phyloP scores from a whole-genome alignment of 2,113 vertebrate genomes.

The Crocuta crocuta region DNA sequence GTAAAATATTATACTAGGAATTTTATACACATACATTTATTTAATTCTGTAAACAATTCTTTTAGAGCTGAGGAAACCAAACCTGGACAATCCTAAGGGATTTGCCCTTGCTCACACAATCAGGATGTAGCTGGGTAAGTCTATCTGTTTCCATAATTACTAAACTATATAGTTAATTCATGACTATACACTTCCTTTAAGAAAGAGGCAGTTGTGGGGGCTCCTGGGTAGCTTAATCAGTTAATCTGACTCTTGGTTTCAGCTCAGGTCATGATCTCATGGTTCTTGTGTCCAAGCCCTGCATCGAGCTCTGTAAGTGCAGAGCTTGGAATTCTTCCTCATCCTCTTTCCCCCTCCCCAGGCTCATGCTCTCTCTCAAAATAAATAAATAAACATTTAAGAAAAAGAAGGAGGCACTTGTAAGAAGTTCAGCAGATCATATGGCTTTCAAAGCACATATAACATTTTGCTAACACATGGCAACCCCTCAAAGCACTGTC shows the following conservation, averaged over 20 bases:
- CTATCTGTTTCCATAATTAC: neutral
- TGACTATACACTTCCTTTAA: neutral
- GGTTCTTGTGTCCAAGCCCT: no score
- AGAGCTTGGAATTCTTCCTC: no score
- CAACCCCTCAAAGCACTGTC: neutral
- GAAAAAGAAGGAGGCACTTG: neutral
- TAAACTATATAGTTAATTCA: neutral
- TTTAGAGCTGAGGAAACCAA: neutral
- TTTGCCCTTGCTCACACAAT: neutral
- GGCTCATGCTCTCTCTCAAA: no score
- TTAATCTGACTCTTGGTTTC: no score
- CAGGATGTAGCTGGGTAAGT: neutral
- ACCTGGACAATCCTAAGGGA: neutral
- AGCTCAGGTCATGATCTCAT: no score
- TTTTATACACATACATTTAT: neutral
- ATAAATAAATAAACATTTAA: no score
- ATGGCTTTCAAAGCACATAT: neutral
- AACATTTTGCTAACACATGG: neutral
- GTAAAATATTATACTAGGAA: neutral
- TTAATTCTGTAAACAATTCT: neutral
- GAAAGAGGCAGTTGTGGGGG: neutral
- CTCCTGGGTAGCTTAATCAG: no score
- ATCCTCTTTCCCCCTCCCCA: no score
- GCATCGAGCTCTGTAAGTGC: rapidly evolving
- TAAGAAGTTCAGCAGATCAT: neutral